Evolutionary conservation across 2,797 vertebrate species (phyloP), one percentile per base, ranked within the genome.

Genomic region (Champsocephalus esox): DNA sequence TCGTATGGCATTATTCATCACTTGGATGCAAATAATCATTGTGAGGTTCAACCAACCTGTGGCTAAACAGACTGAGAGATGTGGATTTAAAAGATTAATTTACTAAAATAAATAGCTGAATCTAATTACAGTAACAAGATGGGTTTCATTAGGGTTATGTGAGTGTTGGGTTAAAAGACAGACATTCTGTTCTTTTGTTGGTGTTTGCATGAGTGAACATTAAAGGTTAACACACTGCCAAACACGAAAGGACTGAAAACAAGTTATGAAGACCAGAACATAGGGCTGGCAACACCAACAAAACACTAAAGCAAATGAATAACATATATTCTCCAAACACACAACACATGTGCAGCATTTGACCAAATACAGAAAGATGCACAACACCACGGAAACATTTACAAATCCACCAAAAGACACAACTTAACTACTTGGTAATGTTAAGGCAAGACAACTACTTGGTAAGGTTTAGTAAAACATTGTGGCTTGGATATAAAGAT

Each of bases 21-120:
- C 48, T 67, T 45, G 38, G 6, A 3, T 34, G 63, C 13, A 32
- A 19, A 71, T 9, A 76, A 58, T 66, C 75, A 24, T 72, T 79
- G 61, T 9, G 3, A 52, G 57, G 5, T 60, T 75, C 6, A 32
- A 48, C 16, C 67, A 65, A 57, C 64, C 75, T 48, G 49, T 69
- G 79, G 59, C 58, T 34, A 62, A 54, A 34, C 32, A 79, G 49
- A 57, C 32, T 60, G 64, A 46, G 12, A 56, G n/a, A 52, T 14
- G 11, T 14, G 6, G 54, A 59, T 12, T n/a, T 9, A 14, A 14
- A 62, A 49, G 56, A 43, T 10, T 44, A 50, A 58, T 12, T 12
- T 8, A 34, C 17, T 5, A 51, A 32, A 55, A n/a, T 3, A 43
- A n/a, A 34, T 3, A 21, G 28, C 41, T 56, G 2, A 41, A 48